Base-by-base conservation (phyloP, 2,113 vertebrate species). In the Bungarus multicinctus region DNA sequence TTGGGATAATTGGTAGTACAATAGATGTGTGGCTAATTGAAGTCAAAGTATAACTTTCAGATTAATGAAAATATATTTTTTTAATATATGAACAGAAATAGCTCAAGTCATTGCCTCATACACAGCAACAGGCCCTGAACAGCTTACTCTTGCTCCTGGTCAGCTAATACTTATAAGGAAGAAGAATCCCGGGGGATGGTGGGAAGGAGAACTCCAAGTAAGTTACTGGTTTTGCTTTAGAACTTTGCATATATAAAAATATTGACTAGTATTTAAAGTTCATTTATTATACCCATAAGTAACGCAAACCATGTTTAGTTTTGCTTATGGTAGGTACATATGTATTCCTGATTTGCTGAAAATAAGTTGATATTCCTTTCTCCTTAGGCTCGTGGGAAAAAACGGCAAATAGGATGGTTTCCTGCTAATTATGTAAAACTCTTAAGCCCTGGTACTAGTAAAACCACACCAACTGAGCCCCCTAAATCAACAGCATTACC, bases 111-210 rank as follows among this genome's bases (percentile, higher is more conserved):
- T 99, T 89, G 99, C 99, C 89, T 98, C 99, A 64, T 99, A 99
- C 96, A 98, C 98, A 0, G 99, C 99, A 0, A 99, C 99, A 0
- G 99, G 99, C 69, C 98, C 99, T 0, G 99, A 99, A 96, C 99
- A 99, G 96, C 98, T 99, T 86, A 99, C 99, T 0, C 96, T 99
- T 92, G 99, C 99, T 93, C 99, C 99, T 0, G 99, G 99, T 30
- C 99, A 99, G 96, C 97, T 99, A 94, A 99, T 99, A 95, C 98
- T 99, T 96, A 99, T 99, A 96, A 98, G 99, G 64, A 99, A 99
- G 95, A 99, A 99, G 97, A 99, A 99, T 95, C 98, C 99, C 1
- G 99, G 99, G n/a, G 99, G 99, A 95, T 99, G 99, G 99, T 99
- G 99, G 99, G 99, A 99, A 97, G 99, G 99, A 94, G 99, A 99